Base-by-base conservation (phyloP, 1,140 invertebrate genomes). In the Drosophila paulistorum region DNA sequence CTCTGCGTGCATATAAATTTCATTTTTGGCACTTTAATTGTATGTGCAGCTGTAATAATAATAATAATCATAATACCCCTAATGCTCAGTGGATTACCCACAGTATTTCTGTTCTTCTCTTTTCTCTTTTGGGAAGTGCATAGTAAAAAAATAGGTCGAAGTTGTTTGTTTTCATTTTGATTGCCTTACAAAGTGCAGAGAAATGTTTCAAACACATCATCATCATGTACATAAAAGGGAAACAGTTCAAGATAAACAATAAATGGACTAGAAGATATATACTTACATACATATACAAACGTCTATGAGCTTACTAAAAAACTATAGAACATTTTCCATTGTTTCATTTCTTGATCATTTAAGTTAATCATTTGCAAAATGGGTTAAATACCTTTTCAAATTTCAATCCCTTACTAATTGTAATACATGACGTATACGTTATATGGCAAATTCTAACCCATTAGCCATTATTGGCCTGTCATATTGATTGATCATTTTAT, bases 11-110 rank as follows among this genome's bases (percentile, higher is more conserved):
- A 51, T 71, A 72, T 74, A 82, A 78, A 79, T 84, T 74, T 74
- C 64, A 77, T 54, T 73, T 73, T 80, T 71, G 70, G 70, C 68
- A 59, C 65, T 70, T 85, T 85, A 85, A 85, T 77, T 85, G 74
- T 74, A 68, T 70, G 65, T 77, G 77, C 81, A 84, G 74, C 68
- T 68, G 74, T 71, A 84, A 77, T 71, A 74, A 80, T 74, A 74
- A 64, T 66, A 74, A 23, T 13, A 37, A 78, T 65, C n/a, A 69
- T 69, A 68, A 67, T 67, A 61, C 45, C 9, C 60, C 41, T 61
- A 80, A 68, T 58, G 60, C 57, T 51, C 60, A 23, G n/a, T 30
- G 70, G 74, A 79, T 77, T 77, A 74, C 7, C 74, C 70, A 66
- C 67, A 61, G 42, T 72, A 45, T 74, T 59, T 58, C 74, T 20